Evolutionary conservation across 2,113 vertebrate species (phyloP).

Genomic region (Tiliqua scincoides): DNA sequence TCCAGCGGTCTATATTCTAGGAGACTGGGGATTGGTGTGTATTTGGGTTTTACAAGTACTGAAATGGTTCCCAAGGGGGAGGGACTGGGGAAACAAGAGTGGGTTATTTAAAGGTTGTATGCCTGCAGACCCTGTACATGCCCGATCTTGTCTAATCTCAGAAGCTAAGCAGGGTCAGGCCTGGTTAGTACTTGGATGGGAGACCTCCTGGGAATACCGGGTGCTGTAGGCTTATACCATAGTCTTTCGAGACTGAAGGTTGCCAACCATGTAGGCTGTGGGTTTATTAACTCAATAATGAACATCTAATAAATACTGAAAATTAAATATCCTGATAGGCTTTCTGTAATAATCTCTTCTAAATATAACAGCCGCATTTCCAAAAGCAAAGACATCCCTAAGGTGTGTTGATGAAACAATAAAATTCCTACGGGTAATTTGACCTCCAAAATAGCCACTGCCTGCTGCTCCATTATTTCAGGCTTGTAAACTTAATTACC

Average conservation of each 20-base stretch:
- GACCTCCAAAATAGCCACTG: conserved; percentile 40
- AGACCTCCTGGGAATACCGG: too few relatives aligned
- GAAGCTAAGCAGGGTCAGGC: too few relatives aligned
- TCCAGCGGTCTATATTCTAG: too few relatives aligned
- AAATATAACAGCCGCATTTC: not conserved
- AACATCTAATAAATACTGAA: not conserved
- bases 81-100: not conserved
- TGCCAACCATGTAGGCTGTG: not conserved
- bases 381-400: not conserved
- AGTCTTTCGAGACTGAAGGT: too few relatives aligned
- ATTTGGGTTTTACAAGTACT: not conserved
- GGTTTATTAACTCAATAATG: conserved; percentile 35
- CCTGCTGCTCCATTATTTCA: not conserved
- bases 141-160: too few relatives aligned
- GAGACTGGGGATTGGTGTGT: too few relatives aligned
- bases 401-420: not conserved
- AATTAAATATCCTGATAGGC: not conserved
- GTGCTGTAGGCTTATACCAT: too few relatives aligned
- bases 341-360: not conserved
- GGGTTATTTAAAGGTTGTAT: conserved; percentile 26
- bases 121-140: too few relatives aligned
- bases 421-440: conserved; percentile 6
- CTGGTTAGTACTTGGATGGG: too few relatives aligned
- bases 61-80: too few relatives aligned
- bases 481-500: conserved; percentile 39